These are phyloP conservation scores for Tupaia chinensis DNA, from an alignment of 2,113 vertebrate species.

Conservation along the genomic window DNA sequence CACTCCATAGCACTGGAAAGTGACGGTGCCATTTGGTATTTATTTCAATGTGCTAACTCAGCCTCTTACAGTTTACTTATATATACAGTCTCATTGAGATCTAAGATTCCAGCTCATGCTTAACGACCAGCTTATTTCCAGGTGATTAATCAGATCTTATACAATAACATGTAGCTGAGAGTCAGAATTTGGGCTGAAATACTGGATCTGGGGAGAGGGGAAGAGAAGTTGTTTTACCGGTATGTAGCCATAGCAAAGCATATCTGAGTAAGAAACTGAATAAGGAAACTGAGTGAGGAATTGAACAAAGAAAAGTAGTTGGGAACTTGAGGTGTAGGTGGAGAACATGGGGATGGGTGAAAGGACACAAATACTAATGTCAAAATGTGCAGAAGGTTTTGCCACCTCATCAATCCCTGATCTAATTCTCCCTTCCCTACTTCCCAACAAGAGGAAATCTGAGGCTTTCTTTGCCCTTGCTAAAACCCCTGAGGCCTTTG, in stretches of 20 bases:
- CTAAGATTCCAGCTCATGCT: background rate
- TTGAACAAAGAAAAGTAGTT: background rate
- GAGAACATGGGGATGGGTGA: accelerated
- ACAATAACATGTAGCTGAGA: background rate
- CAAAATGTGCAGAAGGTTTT: background rate
- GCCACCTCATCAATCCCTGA: too few species aligned
- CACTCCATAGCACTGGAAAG: background rate
- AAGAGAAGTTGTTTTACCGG: background rate
- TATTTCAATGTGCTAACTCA: background rate
- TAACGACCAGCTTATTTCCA: background rate
- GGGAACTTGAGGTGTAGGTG: background rate
- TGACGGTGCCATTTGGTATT: background rate
- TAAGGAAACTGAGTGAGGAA: background rate
- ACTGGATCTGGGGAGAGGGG: background rate
- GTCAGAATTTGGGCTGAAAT: background rate
- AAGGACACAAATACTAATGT: background rate
- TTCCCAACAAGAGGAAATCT: background rate
- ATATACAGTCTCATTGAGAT: background rate
- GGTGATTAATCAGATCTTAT: background rate
- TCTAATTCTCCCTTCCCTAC: background rate
- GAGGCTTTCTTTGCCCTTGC: background rate
- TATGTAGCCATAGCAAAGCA: background rate
- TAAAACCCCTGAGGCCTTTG: background rate
- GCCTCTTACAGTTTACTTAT: background rate
- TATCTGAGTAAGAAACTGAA: background rate